Conservation (phyloP, 1,140 invertebrate species). For the Hycleus cichorii region DNA sequence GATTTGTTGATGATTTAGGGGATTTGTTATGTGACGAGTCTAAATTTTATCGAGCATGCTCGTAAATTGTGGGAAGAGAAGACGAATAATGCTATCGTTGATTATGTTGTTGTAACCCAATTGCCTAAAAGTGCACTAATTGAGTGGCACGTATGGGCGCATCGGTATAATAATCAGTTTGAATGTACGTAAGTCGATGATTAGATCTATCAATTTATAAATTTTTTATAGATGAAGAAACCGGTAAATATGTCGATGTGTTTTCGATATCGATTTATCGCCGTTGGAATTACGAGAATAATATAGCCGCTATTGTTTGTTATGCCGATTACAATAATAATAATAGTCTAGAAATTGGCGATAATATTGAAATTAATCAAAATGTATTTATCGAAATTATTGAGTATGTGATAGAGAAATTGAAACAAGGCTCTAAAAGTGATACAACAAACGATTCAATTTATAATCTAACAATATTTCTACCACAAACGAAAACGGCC, state of each 20-base stretch:
- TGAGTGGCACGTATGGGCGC: constrained; percentile 89
- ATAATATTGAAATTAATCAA: constrained; percentile 44
- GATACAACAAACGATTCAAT: constrained; percentile 45
- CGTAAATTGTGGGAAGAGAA: constrained; percentile 71
- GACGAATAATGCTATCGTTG: constrained; percentile 79
- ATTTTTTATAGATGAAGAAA: constrained; percentile 71
- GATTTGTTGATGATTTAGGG: constrained; percentile 44
- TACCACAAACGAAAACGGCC: constrained; percentile 51
- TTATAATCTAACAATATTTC: constrained; percentile 67
- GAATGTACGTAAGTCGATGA: constrained; percentile 57
- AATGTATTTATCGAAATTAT: constrained; percentile 59
- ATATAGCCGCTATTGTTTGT: constrained; percentile 75
- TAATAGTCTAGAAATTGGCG: constrained; percentile 44
- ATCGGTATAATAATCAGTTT: constrained; percentile 76
- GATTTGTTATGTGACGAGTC: constrained; percentile 72
- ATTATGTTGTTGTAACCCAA: constrained; percentile 74
- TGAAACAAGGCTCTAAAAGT: constrained; percentile 58
- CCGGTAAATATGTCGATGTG: constrained; percentile 71
- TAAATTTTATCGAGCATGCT: constrained; percentile 61
- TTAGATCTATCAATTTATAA: background rate
- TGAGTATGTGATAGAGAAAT: constrained; percentile 63
- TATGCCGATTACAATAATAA: constrained; percentile 48
- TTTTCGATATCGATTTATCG: constrained; percentile 73
- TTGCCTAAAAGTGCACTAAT: constrained; percentile 74
- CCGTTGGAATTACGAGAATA: constrained; percentile 82